phyloP scores from a whole-genome alignment of 1,140 invertebrate genomes.

The Drosophila arizonae region DNA sequence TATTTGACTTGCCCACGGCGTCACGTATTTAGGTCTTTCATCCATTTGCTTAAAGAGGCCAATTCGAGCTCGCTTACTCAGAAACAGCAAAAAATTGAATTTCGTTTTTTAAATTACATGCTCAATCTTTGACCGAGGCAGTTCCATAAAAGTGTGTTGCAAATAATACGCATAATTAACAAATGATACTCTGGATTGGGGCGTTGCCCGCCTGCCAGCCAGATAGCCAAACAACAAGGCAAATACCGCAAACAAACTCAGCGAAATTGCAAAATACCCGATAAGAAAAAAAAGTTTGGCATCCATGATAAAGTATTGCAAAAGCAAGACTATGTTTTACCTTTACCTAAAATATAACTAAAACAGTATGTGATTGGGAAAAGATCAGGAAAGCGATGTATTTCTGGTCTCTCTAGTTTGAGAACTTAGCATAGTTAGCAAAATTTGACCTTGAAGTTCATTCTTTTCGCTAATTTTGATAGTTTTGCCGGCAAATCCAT shows the following conservation, averaged over 20 bases:
- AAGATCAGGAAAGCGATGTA: no score
- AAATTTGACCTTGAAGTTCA: no score
- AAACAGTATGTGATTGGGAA: no score
- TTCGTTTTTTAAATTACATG: constrained; percentile 49
- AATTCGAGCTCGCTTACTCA: constrained; percentile 14
- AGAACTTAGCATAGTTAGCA: no score
- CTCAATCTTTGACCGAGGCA: constrained; percentile 22
- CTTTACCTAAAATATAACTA: background rate
- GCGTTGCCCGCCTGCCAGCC: constrained; percentile 24
- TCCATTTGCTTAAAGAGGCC: constrained; percentile 31
- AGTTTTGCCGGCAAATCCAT: no score
- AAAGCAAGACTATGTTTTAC: constrained; percentile 14
- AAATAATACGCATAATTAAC: constrained; percentile 62
- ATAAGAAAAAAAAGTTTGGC: constrained; percentile 11
- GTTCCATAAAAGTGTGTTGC: constrained; percentile 28
- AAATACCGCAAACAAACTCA: constrained; percentile 18
- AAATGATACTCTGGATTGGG: constrained; percentile 45
- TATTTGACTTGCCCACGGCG: constrained; percentile 23
- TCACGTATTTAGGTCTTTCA: constrained; percentile 36
- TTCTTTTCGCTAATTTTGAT: no score
- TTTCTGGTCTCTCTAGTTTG: no score
- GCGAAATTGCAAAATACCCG: constrained; percentile 16
- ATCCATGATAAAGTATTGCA: constrained; percentile 12
- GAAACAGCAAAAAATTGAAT: constrained; percentile 2
- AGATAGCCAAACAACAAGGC: constrained; percentile 6